A percentile compares a stretch with the other conserved stretches of the same genome.
phyloP scores from a whole-genome alignment of 2,888 invertebrate genomes.

The Hirtodrosophila trivittata region DNA sequence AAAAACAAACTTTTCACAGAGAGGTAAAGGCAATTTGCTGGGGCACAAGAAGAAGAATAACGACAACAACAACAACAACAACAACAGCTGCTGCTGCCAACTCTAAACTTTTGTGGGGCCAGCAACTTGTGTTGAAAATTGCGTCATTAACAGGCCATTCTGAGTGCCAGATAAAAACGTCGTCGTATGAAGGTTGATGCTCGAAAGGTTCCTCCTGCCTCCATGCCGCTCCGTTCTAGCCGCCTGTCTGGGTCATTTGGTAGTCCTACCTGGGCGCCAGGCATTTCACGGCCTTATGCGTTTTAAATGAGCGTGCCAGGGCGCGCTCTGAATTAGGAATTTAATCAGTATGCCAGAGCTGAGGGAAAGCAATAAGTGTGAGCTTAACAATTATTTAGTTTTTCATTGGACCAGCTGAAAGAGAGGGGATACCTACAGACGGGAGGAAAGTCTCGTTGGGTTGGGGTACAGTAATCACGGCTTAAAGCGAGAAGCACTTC shows the following conservation, averaged over 20 bases:
- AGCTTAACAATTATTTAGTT: constrained; percentile 43
- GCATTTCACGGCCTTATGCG: constrained; percentile 61
- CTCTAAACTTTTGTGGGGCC: constrained; percentile 28
- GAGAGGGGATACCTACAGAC: neutral
- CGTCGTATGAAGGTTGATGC: constrained; percentile 7
- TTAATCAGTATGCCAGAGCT: constrained; percentile 54
- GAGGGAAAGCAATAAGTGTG: constrained; percentile 39
- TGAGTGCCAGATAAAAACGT: constrained; percentile 50
- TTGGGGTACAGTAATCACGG: constrained; percentile 19
- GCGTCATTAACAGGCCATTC: constrained; percentile 79
- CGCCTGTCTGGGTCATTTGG: constrained; percentile 50
- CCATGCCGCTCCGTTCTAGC: neutral
- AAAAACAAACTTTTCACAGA: constrained; percentile 35
- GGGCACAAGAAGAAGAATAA: neutral
- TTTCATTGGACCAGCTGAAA: constrained; percentile 10
- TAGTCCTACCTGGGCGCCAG: constrained; percentile 46
- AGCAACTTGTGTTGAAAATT: constrained; percentile 65
- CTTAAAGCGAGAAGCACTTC: constrained; percentile 5
- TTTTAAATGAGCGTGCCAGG: constrained; percentile 58
- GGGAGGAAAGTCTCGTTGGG: too few relatives aligned
- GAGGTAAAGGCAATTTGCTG: constrained; percentile 45
- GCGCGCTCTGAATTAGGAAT: constrained; percentile 52
- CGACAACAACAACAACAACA: neutral
- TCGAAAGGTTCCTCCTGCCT: neutral
- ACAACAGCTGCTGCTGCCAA: constrained; percentile 33